Conservation (phyloP, 2,888 invertebrate genomes). For the Halocaridina rubra region DNA sequence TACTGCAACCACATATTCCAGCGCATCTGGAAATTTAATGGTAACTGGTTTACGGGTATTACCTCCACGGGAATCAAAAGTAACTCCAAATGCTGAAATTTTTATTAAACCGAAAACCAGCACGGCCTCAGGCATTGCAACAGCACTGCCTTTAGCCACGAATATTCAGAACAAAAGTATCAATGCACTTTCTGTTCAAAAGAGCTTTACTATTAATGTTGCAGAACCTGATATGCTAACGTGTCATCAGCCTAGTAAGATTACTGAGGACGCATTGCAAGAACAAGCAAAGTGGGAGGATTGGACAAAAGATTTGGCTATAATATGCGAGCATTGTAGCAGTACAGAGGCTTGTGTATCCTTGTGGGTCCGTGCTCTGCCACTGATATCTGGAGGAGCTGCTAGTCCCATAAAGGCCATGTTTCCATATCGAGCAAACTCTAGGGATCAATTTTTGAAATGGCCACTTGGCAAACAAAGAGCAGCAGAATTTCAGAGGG, state of each 20-base stretch:
- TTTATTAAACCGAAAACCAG: background rate
- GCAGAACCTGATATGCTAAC: too few relatives aligned
- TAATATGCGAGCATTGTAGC: too few relatives aligned
- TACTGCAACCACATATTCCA: background rate
- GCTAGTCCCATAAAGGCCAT: background rate
- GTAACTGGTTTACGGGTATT: constrained; percentile 6
- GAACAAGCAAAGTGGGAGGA: too few relatives aligned
- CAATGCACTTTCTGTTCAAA: too few relatives aligned
- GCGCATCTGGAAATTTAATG: background rate
- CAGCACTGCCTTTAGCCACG: too few relatives aligned
- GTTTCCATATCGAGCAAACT: constrained; percentile 24
- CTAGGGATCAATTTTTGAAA: constrained; percentile 4
- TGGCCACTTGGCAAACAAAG: constrained; percentile 47
- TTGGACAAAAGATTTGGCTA: too few relatives aligned
- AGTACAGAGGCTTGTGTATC: constrained; percentile 2
- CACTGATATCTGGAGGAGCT: background rate
- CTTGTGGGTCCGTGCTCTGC: constrained; percentile 7
- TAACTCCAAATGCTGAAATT: background rate
- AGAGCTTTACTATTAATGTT: too few relatives aligned
- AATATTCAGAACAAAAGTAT: too few relatives aligned
- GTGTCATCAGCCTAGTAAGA: too few relatives aligned
- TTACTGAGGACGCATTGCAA: too few relatives aligned
- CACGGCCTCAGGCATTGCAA: background rate
- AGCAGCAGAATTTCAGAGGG: constrained; percentile 40
- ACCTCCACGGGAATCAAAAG: background rate